phyloP scores from a whole-genome alignment of 1,140 invertebrate genomes.

The Drosophila ficusphila region DNA sequence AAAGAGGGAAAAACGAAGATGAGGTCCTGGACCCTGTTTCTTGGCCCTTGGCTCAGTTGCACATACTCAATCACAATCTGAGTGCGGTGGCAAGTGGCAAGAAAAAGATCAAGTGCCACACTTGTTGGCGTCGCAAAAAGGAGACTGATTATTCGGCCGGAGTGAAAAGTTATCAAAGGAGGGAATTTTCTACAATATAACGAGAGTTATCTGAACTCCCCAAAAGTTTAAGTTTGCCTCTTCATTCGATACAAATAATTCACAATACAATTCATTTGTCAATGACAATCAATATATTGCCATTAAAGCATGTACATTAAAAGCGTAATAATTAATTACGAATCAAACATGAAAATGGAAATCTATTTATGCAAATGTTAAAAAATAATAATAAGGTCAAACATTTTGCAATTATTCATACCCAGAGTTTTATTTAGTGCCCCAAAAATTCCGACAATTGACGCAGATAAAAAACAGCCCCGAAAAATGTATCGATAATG shows the following conservation, averaged over 20 bases:
- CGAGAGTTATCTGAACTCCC: neutral
- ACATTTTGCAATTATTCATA: neutral
- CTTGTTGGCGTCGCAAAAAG: slow-evolving; percentile 74
- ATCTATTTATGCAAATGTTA: slow-evolving; percentile 1
- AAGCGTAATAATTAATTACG: neutral
- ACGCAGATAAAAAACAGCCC: neutral
- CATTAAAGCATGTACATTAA: too few species aligned
- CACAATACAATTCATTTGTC: too few species aligned
- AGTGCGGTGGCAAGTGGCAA: slow-evolving; percentile 59
- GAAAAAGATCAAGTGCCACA: slow-evolving; percentile 77
- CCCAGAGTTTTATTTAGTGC: neutral
- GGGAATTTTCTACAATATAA: neutral
- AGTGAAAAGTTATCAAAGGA: neutral
- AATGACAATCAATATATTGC: too few species aligned
- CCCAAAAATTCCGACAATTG: slow-evolving; percentile 11
- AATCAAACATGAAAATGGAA: neutral
- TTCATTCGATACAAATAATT: too few species aligned
- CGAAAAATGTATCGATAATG: slow-evolving; percentile 13
- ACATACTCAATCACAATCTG: slow-evolving; percentile 60
- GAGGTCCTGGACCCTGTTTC: neutral
- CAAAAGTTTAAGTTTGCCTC: neutral
- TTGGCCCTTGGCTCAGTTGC: slow-evolving; percentile 34
- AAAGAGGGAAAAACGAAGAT: slow-evolving; percentile 17
- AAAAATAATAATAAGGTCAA: neutral
- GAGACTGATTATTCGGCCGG: slow-evolving; percentile 29